These are phyloP conservation scores for Corythucha ciliata DNA, from an alignment of 2,888 invertebrate species.

Conservation along the genomic window DNA sequence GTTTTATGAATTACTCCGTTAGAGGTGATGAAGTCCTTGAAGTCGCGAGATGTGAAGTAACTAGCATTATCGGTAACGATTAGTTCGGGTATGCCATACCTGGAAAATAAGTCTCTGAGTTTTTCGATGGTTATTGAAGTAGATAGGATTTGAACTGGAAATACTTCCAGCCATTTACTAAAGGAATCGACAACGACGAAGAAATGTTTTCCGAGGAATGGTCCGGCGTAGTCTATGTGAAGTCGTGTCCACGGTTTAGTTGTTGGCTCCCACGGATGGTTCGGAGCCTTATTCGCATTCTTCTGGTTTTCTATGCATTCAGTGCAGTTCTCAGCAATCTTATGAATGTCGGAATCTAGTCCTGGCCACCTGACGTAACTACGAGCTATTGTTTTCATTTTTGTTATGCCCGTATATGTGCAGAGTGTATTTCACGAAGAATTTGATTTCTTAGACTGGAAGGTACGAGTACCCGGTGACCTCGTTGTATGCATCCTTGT, in stretches of 20 bases:
- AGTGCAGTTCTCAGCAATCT: neutral
- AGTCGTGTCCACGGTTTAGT: conserved; percentile 33
- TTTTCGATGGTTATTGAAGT: neutral
- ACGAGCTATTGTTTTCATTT: neutral
- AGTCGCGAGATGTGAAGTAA: neutral
- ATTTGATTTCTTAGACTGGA: too few relatives aligned
- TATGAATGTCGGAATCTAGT: neutral
- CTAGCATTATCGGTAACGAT: neutral
- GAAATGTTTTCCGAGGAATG: conserved; percentile 28
- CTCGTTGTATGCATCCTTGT: too few relatives aligned
- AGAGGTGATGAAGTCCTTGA: too few relatives aligned
- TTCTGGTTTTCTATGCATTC: conserved; percentile 1
- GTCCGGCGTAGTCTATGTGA: conserved; percentile 35
- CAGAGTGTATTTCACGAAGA: neutral
- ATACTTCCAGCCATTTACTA: neutral
- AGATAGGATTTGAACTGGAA: neutral
- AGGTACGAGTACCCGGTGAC: too few relatives aligned
- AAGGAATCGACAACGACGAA: neutral
- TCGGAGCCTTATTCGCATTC: too few relatives aligned
- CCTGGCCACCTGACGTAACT: neutral
- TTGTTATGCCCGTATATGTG: neutral
- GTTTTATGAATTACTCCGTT: too few relatives aligned
- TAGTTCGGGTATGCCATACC: neutral
- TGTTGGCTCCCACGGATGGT: conserved; percentile 32
- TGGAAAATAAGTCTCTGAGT: neutral